Conservation (phyloP, 2,113 vertebrate genomes). For the Pimephales promelas region DNA sequence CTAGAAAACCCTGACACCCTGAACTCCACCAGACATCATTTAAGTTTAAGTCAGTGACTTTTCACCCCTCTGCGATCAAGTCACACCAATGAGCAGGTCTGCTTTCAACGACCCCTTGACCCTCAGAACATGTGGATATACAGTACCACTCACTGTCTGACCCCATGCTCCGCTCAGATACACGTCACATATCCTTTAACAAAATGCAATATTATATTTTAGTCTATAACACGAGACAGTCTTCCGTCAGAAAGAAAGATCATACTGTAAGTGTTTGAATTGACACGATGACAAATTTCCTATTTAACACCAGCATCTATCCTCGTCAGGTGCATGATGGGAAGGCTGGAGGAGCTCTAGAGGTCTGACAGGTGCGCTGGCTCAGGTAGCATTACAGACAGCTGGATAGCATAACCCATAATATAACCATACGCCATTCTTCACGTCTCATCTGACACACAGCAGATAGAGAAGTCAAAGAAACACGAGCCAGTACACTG, state of each 20-base stretch:
- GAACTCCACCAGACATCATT: conserved; percentile 28
- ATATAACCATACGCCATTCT: conserved; percentile 29
- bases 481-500: conserved; percentile 62
- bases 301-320: conserved; percentile 17
- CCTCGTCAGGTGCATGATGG: conserved; percentile 13
- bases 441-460: conserved; percentile 36
- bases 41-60: conserved; percentile 51
- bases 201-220: neutral
- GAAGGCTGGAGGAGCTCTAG: conserved; percentile 46
- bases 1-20: neutral
- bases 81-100: conserved; percentile 17
- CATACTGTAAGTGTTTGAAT: neutral
- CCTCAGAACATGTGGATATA: conserved; percentile 14
- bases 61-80: conserved; percentile 38
- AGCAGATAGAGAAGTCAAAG: conserved; percentile 38
- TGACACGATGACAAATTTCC: neutral
- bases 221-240: neutral
- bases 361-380: conserved; percentile 35
- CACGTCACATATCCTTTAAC: neutral
- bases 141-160: conserved; percentile 17
- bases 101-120: conserved; percentile 2
- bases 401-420: conserved; percentile 54
- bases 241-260: neutral
- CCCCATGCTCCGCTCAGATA: neutral
- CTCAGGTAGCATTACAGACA: conserved; percentile 59